These are phyloP conservation scores for Smutsia gigantea DNA, from an alignment of 2,797 vertebrate species.

Conservation along the genomic window DNA sequence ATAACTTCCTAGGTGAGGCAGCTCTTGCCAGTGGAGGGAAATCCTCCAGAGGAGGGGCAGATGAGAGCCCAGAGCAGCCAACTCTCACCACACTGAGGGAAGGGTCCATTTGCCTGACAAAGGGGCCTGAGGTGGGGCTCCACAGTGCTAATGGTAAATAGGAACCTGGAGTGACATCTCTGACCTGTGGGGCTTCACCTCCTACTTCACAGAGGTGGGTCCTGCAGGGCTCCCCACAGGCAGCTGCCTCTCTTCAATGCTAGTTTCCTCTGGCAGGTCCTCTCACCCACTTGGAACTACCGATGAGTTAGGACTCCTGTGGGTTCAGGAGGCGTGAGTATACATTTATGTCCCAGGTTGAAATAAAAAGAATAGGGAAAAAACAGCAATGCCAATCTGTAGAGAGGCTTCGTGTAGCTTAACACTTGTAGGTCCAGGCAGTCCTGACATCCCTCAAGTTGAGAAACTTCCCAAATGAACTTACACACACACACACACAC, in stretches of 20 bases:
- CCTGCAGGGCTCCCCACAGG: too few species aligned
- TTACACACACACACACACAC: neutral
- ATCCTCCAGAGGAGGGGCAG: neutral
- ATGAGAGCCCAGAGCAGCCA: neutral
- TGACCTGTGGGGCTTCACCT: fast-evolving
- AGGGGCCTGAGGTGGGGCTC: neutral
- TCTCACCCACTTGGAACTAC: neutral
- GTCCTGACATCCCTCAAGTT: neutral
- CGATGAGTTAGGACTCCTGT: neutral
- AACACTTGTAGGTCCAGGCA: neutral
- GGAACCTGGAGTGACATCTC: neutral
- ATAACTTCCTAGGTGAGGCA: neutral
- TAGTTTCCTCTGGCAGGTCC: neutral
- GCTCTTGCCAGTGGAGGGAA: neutral
- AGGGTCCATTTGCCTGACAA: neutral
- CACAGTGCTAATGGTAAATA: neutral
- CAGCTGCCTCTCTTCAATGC: neutral
- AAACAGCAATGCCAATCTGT: neutral
- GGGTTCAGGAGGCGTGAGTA: neutral
- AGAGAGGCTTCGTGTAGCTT: neutral
- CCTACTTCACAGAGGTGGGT: neutral
- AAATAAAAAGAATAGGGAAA: neutral
- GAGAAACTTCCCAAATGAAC: neutral
- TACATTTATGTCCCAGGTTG: neutral
- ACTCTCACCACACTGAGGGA: neutral